Evolutionary conservation across 2,888 invertebrate species (phyloP), one percentile per base, ranked within the genome.

Genomic region (Corbicula japonica): DNA sequence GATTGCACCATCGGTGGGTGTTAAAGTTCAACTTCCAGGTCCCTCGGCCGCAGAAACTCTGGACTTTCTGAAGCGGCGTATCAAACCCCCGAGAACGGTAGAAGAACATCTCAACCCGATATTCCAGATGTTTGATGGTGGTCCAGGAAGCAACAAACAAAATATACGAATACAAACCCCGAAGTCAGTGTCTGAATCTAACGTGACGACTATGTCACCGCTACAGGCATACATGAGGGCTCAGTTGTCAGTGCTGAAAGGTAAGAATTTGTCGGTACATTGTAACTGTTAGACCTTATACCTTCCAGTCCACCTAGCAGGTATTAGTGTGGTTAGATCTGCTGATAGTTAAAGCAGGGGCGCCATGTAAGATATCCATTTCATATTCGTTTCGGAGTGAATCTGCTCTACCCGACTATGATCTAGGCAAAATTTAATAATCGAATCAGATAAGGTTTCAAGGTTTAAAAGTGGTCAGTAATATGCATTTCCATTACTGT

Each of bases 121-220:
- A 1, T 66, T 38, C 54, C 66, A 54, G 15, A 66, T 66, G 66
- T 66, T 66, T 54, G 41, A 61, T 23, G 61, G 2, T 23, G 18
- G 15, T 38, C 15, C 28, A 32, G 15, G 28, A 52, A 32, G 5
- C 52, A 28, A 6, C 52, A 28, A n/a, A 28, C 28, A 26, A 52
- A 23, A 26, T 18, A 23, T 28, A 34, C 23, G 50, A 21, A 30
- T 35, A n/a, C 34, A 46, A 28, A 28, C 44, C 21, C 28, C 35
- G 26, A 65, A 28, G n/a, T 48, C 35, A 12, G 66, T 48, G 41
- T 30, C 48, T 10, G 28, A 60, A 28, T 26, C 32, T 1, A 18
- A 30, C 73, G 46, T 48, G 35, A 60, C 48, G 3, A 58, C 58
- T 2, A 21, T 48, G 6, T 61, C 61, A 38, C 61, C 61, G 15